These are phyloP conservation scores for Cheilosia vulpina DNA, from an alignment of 2,888 invertebrate species.

Conservation along the genomic window DNA sequence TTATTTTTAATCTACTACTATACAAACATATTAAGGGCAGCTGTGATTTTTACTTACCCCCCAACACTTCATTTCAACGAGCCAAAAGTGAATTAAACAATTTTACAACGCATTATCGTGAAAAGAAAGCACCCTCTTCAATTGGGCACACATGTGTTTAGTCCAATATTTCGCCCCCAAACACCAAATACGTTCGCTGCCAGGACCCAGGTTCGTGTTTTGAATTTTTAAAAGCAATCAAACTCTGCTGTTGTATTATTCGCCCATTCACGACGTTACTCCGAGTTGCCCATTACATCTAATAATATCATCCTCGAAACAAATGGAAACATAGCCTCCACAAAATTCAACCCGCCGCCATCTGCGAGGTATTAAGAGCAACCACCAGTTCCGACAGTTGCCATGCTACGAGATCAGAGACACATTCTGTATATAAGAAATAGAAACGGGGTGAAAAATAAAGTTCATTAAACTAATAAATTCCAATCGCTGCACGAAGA, in stretches of 20 bases:
- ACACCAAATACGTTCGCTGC: constrained; percentile 8
- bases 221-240: constrained; percentile 58
- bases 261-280: background rate
- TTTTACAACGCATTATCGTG: constrained; percentile 63
- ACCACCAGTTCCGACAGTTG: constrained; percentile 19
- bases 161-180: constrained; percentile 13
- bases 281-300: constrained; percentile 26
- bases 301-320: constrained; percentile 42
- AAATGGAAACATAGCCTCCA: constrained; percentile 11
- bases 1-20: background rate
- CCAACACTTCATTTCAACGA: constrained; percentile 32
- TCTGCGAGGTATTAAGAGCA: constrained; percentile 44
- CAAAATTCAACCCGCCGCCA: constrained; percentile 35
- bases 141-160: constrained; percentile 39
- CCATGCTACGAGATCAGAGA: constrained; percentile 8
- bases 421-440: background rate
- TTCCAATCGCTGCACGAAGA: constrained; percentile 67
- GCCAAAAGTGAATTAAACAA: constrained; percentile 67
- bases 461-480: constrained; percentile 67
- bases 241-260: constrained; percentile 7
- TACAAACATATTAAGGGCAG: background rate
- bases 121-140: constrained; percentile 15
- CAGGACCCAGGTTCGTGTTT: constrained; percentile 36
- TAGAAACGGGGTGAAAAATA: constrained; percentile 8
- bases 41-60: constrained; percentile 6